A percentile compares a stretch with the other conserved stretches of the same genome.
Conservation (phyloP, 2,113 vertebrate species). For the Caranx melampygus region DNA sequence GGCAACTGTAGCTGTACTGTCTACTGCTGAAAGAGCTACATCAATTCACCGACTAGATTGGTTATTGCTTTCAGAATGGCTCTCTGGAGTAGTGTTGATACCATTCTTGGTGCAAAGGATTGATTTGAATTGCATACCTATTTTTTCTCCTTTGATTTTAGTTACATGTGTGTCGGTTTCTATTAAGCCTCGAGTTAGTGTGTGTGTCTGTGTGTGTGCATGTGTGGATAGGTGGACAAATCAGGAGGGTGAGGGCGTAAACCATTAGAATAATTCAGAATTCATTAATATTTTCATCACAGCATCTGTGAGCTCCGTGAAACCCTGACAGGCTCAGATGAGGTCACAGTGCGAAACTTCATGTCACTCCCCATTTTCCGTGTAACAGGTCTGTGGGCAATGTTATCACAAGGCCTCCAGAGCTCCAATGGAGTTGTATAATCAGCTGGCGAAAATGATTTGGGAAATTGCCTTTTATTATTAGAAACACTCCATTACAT, state of each 20-base stretch:
- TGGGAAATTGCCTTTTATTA: conserved; percentile 75
- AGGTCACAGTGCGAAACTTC: conserved; percentile 65
- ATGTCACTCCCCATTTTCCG: conserved; percentile 73
- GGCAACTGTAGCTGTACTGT: conserved; percentile 33
- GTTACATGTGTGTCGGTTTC: conserved; percentile 9
- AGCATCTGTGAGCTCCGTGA: conserved; percentile 43
- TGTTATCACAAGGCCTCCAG: conserved; percentile 62
- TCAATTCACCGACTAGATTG: conserved; percentile 59
- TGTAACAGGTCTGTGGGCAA: conserved; percentile 63
- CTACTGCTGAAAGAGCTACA: conserved; percentile 52
- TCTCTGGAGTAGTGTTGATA: conserved; percentile 47
- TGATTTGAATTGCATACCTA: conserved; percentile 45
- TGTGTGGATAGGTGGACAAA: not conserved
- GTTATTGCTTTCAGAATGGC: conserved; percentile 49
- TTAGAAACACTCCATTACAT: conserved; percentile 78
- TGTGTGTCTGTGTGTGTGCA: too few relatives aligned
- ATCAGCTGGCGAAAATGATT: conserved; percentile 72
- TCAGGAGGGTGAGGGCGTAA: not conserved
- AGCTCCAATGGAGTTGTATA: conserved; percentile 66
- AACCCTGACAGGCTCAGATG: conserved; percentile 39
- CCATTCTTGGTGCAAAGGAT: conserved; percentile 33
- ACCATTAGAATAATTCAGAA: conserved; percentile 1
- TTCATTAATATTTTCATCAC: conserved; percentile 70
- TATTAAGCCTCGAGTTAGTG: not conserved
- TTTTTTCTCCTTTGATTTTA: conserved; percentile 34